Conservation (phyloP, 2,797 vertebrate genomes). For the Rhinogobio ventralis region DNA sequence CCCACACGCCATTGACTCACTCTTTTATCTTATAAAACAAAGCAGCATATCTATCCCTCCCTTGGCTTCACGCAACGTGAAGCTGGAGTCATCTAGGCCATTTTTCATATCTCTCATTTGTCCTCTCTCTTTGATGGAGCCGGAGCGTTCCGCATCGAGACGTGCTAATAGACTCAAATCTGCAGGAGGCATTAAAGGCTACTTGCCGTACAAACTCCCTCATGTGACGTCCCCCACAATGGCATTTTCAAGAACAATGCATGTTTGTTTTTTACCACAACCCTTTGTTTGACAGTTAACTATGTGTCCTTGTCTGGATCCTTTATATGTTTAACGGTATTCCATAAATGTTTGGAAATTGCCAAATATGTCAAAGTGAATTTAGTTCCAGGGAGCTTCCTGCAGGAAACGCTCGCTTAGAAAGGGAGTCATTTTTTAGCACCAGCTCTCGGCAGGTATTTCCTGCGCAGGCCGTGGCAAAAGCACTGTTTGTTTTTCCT, state of each 20-base stretch:
- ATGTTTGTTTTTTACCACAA: background rate
- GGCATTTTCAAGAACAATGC: slow-evolving; percentile 8
- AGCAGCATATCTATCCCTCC: slow-evolving; percentile 25
- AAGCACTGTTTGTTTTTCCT: slow-evolving; percentile 77
- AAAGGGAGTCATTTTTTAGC: slow-evolving; percentile 66
- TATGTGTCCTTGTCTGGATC: background rate
- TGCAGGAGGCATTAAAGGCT: slow-evolving; percentile 13
- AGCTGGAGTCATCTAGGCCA: slow-evolving; percentile 26
- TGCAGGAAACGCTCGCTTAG: slow-evolving; percentile 65
- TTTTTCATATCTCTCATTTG: slow-evolving; percentile 48
- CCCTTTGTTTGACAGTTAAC: slow-evolving; percentile 2
- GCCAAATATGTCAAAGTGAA: slow-evolving; percentile 55
- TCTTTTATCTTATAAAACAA: slow-evolving; percentile 51
- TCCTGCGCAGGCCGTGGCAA: slow-evolving; percentile 71
- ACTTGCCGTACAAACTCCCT: slow-evolving; percentile 13
- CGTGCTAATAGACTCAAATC: slow-evolving; percentile 32
- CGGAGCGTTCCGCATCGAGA: slow-evolving; percentile 10
- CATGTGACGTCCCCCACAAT: background rate
- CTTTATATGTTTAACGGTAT: background rate
- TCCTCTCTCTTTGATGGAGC: slow-evolving; percentile 38
- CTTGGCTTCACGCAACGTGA: slow-evolving; percentile 36
- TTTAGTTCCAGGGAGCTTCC: slow-evolving; percentile 71
- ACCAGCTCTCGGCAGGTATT: slow-evolving; percentile 76
- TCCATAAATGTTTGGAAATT: slow-evolving; percentile 4
- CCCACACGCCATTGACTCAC: slow-evolving; percentile 8